These are phyloP conservation scores for Glossophaga mutica DNA, from an alignment of 2,797 vertebrate genomes.

Conservation along the genomic window DNA sequence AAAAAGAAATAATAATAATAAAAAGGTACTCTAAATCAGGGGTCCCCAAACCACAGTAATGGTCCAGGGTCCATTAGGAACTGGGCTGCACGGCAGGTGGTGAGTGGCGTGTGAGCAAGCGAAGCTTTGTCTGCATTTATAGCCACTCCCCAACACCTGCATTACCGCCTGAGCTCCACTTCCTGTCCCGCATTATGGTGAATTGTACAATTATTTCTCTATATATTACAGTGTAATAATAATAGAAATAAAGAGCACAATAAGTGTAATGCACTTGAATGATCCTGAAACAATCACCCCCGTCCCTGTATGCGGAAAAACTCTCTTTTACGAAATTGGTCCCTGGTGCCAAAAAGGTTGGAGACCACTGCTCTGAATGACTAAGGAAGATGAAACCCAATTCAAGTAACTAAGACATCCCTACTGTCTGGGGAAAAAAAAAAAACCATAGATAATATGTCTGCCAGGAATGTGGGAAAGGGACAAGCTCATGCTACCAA, in stretches of 20 bases:
- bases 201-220: too few species aligned
- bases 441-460: background rate
- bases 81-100: too few species aligned
- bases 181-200: too few species aligned
- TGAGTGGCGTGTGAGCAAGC: too few species aligned
- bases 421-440: background rate
- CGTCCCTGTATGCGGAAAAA: background rate
- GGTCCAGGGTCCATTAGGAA: too few species aligned
- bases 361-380: background rate
- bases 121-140: too few species aligned
- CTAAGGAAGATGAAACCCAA: background rate
- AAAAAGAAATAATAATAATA: constrained; percentile 11
- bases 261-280: background rate
- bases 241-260: background rate
- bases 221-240: background rate
- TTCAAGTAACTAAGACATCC: background rate
- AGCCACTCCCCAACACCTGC: too few species aligned
- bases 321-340: background rate
- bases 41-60: too few species aligned
- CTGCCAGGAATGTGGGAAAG: background rate
- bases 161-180: too few species aligned
- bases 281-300: background rate
- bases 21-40: background rate
- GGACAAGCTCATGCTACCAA: background rate
- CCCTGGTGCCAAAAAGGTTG: background rate